Evolutionary conservation across 2,797 vertebrate species (phyloP).

Genomic region (Pangasius macronema): DNA sequence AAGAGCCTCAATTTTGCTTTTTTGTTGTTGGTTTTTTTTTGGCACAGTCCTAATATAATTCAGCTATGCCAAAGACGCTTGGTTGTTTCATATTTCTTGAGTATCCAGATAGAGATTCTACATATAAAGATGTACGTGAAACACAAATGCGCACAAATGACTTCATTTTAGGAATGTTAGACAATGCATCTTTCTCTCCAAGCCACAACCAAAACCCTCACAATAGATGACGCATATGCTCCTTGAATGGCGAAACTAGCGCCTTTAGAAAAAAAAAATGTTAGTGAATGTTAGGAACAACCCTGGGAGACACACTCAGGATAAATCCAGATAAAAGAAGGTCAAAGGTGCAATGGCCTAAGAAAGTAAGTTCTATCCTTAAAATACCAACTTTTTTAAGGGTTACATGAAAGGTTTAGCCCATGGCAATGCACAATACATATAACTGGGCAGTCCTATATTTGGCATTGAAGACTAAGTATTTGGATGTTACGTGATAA

Average conservation of each 20-base stretch:
- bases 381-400: neutral
- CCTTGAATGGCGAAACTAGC: neutral
- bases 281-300: neutral
- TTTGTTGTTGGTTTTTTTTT: neutral
- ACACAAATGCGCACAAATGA: neutral
- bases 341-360: neutral
- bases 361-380: neutral
- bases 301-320: neutral
- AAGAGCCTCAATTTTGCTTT: neutral
- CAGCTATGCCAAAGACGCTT: no score
- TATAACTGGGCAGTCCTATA: neutral
- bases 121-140: neutral
- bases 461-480: no score
- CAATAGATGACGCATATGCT: neutral
- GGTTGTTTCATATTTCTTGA: neutral
- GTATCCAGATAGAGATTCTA: neutral
- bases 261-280: neutral
- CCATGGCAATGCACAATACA: no score
- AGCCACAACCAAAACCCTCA: neutral
- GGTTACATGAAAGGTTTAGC: neutral
- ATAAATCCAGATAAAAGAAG: neutral
- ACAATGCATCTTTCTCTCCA: neutral
- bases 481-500: no score
- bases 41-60: neutral
- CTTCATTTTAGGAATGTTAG: neutral